These are phyloP conservation scores for Muscidifurax raptorellus DNA, from an alignment of 1,140 invertebrate genomes.

Conservation along the genomic window DNA sequence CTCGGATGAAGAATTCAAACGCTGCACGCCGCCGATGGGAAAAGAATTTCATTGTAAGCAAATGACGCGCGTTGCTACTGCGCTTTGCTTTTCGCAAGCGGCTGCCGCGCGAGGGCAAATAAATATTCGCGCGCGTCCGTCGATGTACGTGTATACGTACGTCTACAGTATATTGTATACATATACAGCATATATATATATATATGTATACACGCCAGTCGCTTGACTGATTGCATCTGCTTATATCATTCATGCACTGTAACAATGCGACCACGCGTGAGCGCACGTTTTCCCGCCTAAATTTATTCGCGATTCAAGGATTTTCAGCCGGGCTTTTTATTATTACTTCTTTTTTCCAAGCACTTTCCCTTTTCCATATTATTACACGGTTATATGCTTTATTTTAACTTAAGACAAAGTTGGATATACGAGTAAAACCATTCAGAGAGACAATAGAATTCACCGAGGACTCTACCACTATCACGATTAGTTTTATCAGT, in stretches of 20 bases:
- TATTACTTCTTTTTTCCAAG: not conserved
- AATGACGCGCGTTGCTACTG: slow-evolving; percentile 9
- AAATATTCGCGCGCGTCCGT: slow-evolving; percentile 15
- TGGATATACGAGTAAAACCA: too few relatives aligned
- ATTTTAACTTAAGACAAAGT: too few relatives aligned
- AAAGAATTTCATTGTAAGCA: slow-evolving; percentile 47
- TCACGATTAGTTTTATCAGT: too few relatives aligned
- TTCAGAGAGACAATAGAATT: too few relatives aligned
- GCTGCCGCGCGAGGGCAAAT: slow-evolving; percentile 7
- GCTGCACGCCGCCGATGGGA: not conserved
- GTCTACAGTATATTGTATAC: not conserved
- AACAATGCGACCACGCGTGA: not conserved
- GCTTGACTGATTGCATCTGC: slow-evolving; percentile 47
- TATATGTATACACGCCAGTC: not conserved
- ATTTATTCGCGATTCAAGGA: slow-evolving; percentile 40
- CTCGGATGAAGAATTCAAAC: slow-evolving; percentile 21
- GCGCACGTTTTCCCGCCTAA: slow-evolving; percentile 13
- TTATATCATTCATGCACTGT: slow-evolving; percentile 33
- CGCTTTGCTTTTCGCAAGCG: not conserved
- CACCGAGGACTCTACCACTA: too few relatives aligned
- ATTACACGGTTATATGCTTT: too few relatives aligned
- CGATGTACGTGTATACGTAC: not conserved
- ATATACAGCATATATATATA: too few relatives aligned
- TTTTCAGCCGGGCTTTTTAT: not conserved
- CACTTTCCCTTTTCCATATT: not conserved